Conservation (phyloP, 2,797 vertebrate species). For the Paratrypauchen microcephalus region DNA sequence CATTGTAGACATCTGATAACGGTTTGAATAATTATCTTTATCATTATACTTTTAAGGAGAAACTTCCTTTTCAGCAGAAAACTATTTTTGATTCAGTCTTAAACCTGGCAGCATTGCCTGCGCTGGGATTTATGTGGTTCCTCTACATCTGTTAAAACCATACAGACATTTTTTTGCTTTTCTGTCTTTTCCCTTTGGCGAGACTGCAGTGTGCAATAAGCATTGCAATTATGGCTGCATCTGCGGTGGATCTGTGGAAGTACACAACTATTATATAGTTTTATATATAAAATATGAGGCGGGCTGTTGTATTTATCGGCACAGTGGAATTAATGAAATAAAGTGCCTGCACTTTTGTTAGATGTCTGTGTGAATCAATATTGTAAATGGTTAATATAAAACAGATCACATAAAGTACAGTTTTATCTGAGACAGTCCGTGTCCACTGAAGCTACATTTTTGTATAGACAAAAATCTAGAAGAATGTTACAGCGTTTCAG, state of each 20-base stretch:
- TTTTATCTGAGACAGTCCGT: slow-evolving; percentile 34
- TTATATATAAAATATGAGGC: slow-evolving; percentile 60
- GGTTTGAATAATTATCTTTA: not conserved
- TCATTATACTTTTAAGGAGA: not conserved
- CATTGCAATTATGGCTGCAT: slow-evolving; percentile 56
- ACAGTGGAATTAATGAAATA: slow-evolving; percentile 40
- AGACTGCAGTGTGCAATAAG: slow-evolving; percentile 61
- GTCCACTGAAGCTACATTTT: slow-evolving; percentile 48
- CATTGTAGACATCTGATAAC: slow-evolving; percentile 15
- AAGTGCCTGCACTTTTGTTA: slow-evolving; percentile 72
- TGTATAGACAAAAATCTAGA: slow-evolving; percentile 54
- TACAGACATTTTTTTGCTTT: slow-evolving; percentile 59
- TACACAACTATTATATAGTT: slow-evolving; percentile 63
- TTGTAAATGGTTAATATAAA: slow-evolving; percentile 70
- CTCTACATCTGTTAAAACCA: slow-evolving; percentile 73
- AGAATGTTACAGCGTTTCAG: slow-evolving; percentile 52
- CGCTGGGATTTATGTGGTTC: slow-evolving; percentile 63
- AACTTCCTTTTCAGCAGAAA: slow-evolving; percentile 28
- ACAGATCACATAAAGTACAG: slow-evolving; percentile 53
- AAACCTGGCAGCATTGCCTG: slow-evolving; percentile 52
- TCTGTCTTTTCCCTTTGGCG: slow-evolving; percentile 58
- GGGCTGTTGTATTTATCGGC: slow-evolving; percentile 66
- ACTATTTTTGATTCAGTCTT: slow-evolving; percentile 53
- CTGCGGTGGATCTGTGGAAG: slow-evolving; percentile 58
- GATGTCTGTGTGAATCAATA: slow-evolving; percentile 58